These are phyloP conservation scores for Chamaea fasciata DNA, from an alignment of 2,113 vertebrate species.

Conservation along the genomic window DNA sequence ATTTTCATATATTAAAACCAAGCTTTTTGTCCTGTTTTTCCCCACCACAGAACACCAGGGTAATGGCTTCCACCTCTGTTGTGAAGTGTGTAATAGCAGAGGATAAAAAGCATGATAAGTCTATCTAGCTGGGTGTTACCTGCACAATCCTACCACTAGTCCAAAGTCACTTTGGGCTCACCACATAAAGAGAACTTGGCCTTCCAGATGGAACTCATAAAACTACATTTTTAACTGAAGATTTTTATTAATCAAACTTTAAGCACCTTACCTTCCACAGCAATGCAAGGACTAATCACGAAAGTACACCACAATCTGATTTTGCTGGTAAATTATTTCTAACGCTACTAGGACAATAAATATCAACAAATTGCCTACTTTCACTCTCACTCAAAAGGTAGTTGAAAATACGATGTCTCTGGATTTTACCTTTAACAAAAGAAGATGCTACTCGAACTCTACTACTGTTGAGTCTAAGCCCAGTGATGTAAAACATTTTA, in stretches of 20 bases:
- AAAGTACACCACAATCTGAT: not conserved
- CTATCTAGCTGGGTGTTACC: not conserved
- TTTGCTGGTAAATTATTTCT: not conserved
- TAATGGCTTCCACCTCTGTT: not conserved
- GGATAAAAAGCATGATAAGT: not conserved
- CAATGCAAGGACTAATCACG: not conserved
- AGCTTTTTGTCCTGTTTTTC: not conserved
- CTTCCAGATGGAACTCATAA: not conserved
- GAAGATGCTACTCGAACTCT: not conserved
- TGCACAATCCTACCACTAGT: not conserved
- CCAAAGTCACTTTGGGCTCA: not conserved
- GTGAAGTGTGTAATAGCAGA: not conserved
- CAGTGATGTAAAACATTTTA: not conserved
- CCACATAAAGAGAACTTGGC: not conserved
- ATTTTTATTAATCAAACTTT: not conserved
- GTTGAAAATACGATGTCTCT: not conserved
- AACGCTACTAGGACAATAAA: not conserved
- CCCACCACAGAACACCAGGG: not conserved
- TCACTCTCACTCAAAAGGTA: not conserved
- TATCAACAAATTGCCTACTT: not conserved
- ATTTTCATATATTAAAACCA: not conserved
- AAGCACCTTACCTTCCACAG: not conserved
- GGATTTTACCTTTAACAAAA: not conserved
- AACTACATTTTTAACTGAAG: not conserved
- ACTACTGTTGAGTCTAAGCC: not conserved